phyloP scores from a whole-genome alignment of 2,113 vertebrate genomes.

The Serinus canaria region DNA sequence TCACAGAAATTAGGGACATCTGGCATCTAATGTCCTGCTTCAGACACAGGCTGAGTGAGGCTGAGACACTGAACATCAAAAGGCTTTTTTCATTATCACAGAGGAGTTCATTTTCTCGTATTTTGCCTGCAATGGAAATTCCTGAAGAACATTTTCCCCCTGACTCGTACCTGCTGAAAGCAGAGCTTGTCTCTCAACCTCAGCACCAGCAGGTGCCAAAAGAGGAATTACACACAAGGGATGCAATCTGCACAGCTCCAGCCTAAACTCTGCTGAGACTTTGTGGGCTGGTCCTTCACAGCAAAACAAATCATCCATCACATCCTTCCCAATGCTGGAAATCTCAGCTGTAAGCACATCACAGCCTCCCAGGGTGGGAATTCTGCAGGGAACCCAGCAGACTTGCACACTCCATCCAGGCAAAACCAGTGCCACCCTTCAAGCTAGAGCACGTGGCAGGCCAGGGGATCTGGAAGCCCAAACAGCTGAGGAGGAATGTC shows the following conservation, averaged over 20 bases:
- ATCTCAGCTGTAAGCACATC: neutral
- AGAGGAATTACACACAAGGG: neutral
- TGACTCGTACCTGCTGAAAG: neutral
- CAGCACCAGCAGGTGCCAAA: neutral
- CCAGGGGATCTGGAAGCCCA: neutral
- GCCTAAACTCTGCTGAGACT: neutral
- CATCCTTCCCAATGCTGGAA: neutral
- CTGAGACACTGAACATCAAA: neutral
- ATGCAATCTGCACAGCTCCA: neutral
- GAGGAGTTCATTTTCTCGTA: neutral
- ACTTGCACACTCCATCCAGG: fast-evolving
- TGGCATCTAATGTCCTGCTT: neutral
- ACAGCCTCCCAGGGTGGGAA: neutral
- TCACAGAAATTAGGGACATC: neutral
- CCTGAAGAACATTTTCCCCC: neutral
- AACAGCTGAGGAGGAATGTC: neutral
- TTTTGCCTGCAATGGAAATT: neutral
- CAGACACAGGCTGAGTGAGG: neutral
- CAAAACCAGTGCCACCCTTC: neutral
- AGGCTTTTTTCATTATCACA: neutral
- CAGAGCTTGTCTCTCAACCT: neutral
- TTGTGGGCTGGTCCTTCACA: neutral
- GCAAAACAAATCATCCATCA: neutral
- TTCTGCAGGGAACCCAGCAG: neutral
- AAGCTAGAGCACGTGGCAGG: neutral